Base-by-base conservation (phyloP, 2,797 vertebrate species). In the Onychomys leucogaster region DNA sequence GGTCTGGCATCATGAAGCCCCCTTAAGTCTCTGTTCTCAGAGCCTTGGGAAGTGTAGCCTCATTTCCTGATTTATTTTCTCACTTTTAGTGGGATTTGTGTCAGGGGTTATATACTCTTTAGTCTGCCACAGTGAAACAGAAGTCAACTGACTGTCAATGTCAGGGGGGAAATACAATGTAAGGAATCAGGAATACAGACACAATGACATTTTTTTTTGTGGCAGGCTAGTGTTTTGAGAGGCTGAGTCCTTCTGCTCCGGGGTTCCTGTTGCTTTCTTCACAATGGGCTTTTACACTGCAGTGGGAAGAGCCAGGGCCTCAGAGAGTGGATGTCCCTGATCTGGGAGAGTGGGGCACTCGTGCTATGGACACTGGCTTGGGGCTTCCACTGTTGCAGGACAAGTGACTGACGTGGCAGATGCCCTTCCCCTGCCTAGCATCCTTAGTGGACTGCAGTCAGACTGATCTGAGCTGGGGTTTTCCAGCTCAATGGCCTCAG, bases 381-480 rank as follows among this genome's bases (percentile, higher is more conserved):
- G 84, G 81, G 57, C 29, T 57, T 27, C 73, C 46, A 25, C 1
- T 3, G 43, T 2, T 32, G 8, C 17, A 5, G n/a, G 19, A 5
- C 11, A 16, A 32, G 0, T 2, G 46, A n/a, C 27, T n/a, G 10
- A 2, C 9, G 0, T 7, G 1, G 12, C 0, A 5, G 34, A 23
- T 34, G 7, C 2, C 16, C n/a, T 21, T 17, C 2, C 55, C 29
- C 29, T 46, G 19, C 19, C 49, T 27, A 65, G 52, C 32, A 17
- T 82, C 23, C 65, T 37, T 41, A 32, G 57, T 63, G 32, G 73
- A 46, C 7, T 12, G 23, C 27, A 14, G 57, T 11, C 71, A n/a
- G 87, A 52, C 25, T 37, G 34, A 49, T 27, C 77, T 23, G 46
- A 34, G 2, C 19, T 63, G 67, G 21, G 12, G 0, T n/a, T 69